Evolutionary conservation across 2,113 vertebrate species (phyloP).

Genomic region (Capreolus pygargus): DNA sequence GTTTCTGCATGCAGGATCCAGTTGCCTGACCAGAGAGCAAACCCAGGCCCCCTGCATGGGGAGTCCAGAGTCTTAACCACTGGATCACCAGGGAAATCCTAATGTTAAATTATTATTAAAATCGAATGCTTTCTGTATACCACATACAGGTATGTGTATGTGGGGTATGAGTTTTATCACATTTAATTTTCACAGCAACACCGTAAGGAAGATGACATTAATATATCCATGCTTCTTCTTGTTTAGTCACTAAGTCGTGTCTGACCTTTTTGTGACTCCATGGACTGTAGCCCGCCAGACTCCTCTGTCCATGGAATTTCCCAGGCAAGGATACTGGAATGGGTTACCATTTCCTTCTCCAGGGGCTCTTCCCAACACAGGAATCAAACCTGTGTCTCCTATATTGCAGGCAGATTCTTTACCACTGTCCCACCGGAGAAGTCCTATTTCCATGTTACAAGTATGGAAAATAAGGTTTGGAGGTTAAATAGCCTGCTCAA

Average conservation of each 20-base stretch:
- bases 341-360: not conserved
- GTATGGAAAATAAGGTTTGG: not conserved
- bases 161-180: not conserved
- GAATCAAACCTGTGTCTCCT: not conserved
- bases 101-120: not conserved
- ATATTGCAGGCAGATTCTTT: not conserved
- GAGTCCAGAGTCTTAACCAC: not conserved
- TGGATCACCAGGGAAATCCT: not conserved
- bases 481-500: not conserved
- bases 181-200: not conserved
- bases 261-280: not conserved
- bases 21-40: not conserved
- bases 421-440: not conserved
- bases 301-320: not conserved
- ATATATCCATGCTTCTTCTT: not conserved
- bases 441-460: not conserved
- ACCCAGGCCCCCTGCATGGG: not conserved
- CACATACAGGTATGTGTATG: not conserved
- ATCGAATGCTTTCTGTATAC: not conserved
- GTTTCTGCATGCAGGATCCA: not conserved
- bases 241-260: not conserved
- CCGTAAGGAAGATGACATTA: not conserved
- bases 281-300: not conserved
- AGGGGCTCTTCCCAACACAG: not conserved
- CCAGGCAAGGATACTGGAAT: not conserved